These are phyloP conservation scores for Ceratitis capitata DNA, from an alignment of 1,140 invertebrate species.

Conservation along the genomic window DNA sequence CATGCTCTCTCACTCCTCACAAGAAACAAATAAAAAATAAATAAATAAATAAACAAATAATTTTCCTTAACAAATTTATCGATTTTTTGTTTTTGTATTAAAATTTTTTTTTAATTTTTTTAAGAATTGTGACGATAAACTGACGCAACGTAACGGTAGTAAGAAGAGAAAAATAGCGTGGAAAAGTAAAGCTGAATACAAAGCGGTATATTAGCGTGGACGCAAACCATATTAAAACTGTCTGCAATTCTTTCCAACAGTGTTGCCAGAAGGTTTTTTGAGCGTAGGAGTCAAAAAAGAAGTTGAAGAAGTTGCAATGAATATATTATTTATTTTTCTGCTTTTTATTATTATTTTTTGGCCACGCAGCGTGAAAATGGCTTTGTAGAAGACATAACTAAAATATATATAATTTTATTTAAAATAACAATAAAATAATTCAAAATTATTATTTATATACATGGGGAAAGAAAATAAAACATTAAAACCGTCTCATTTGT, in stretches of 20 bases:
- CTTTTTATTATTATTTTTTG: no score
- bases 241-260: no score
- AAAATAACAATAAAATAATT: not conserved
- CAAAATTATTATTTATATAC: not conserved
- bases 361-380: conserved; percentile 12
- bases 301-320: no score
- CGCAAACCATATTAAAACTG: not conserved
- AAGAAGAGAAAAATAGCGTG: not conserved
- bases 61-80: no score
- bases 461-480: not conserved
- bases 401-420: conserved; percentile 2
- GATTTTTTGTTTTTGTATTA: no score
- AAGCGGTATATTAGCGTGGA: not conserved
- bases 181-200: not conserved
- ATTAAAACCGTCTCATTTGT: not conserved
- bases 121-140: conserved; percentile 12
- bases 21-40: no score
- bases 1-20: conserved; percentile 27
- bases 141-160: not conserved
- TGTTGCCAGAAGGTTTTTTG: no score
- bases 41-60: no score
- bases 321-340: no score
- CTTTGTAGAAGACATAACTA: not conserved
- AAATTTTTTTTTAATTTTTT: not conserved
- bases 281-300: no score